These are phyloP conservation scores for Dipus sagitta DNA, from an alignment of 2,797 vertebrate species.

Conservation along the genomic window DNA sequence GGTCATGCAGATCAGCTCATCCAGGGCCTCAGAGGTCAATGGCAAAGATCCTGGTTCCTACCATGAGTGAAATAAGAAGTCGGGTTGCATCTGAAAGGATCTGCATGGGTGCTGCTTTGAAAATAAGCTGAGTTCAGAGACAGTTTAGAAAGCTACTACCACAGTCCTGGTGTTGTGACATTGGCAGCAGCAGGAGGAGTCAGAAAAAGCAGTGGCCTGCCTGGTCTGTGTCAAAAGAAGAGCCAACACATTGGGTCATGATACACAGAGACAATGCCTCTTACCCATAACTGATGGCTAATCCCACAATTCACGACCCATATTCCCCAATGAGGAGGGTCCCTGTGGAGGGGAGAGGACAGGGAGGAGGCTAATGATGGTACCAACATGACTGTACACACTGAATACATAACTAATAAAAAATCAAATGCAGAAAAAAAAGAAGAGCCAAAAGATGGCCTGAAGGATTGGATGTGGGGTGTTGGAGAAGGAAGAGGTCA, in stretches of 20 bases:
- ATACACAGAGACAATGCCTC: no score
- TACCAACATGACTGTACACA: no score
- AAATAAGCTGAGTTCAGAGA: background rate
- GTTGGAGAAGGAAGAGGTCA: background rate
- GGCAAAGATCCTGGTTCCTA: background rate
- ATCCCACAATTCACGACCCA: no score
- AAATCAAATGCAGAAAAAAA: no score
- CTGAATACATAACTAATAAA: no score
- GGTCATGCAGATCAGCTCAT: no score
- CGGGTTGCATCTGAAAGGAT: background rate
- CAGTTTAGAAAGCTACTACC: background rate
- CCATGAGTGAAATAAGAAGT: background rate
- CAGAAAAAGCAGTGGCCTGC: background rate
- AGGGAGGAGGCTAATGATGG: no score
- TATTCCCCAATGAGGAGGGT: no score
- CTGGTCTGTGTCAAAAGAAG: background rate
- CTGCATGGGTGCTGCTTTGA: background rate
- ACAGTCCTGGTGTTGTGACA: background rate
- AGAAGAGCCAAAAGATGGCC: background rate
- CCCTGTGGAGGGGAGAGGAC: no score
- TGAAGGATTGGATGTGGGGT: rapidly evolving
- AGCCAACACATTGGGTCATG: background rate
- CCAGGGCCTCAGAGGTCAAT: no score
- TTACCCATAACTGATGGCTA: no score
- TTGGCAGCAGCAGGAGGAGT: background rate